Conservation (phyloP, 1,140 invertebrate genomes). For the Caligus rogercresseyi region DNA sequence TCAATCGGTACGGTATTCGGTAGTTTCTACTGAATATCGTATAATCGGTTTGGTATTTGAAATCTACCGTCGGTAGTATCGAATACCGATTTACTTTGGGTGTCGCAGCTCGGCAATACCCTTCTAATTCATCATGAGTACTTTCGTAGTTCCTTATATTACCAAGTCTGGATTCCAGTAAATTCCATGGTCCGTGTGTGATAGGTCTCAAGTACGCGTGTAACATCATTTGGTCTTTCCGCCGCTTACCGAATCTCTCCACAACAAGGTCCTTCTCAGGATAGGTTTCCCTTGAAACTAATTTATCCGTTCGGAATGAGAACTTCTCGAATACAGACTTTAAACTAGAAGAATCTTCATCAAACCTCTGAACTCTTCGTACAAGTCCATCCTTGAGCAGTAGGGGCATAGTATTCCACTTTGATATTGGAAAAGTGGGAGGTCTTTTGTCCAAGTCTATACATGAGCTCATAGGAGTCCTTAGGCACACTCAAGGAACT, state of each 20-base stretch:
- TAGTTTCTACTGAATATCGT: too few species aligned
- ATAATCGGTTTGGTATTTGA: too few species aligned
- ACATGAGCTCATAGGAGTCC: constrained; percentile 8
- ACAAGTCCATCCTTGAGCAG: constrained; percentile 8
- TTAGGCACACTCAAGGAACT: neutral
- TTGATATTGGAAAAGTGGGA: neutral
- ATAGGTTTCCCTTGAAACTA: constrained; percentile 7
- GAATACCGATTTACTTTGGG: too few species aligned
- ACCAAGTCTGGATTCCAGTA: neutral
- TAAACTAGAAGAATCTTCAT: neutral
- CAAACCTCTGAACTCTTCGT: constrained; percentile 1
- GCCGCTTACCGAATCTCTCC: neutral
- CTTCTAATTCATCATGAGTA: too few species aligned
- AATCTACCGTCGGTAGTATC: too few species aligned
- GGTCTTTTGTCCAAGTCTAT: constrained; percentile 9
- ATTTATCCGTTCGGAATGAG: constrained; percentile 1
- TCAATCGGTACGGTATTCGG: too few species aligned
- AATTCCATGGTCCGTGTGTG: neutral
- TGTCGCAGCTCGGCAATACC: too few species aligned
- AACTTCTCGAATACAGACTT: constrained; percentile 6
- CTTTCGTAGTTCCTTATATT: too few species aligned
- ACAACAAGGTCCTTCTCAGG: constrained; percentile 3
- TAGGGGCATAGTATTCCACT: constrained; percentile 10
- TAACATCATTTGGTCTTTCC: neutral
- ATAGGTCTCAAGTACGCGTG: neutral